A percentile compares a stretch with the other conserved stretches of the same genome.
These are phyloP conservation scores for Caligus rogercresseyi DNA, from an alignment of 1,140 invertebrate genomes.

Conservation along the genomic window DNA sequence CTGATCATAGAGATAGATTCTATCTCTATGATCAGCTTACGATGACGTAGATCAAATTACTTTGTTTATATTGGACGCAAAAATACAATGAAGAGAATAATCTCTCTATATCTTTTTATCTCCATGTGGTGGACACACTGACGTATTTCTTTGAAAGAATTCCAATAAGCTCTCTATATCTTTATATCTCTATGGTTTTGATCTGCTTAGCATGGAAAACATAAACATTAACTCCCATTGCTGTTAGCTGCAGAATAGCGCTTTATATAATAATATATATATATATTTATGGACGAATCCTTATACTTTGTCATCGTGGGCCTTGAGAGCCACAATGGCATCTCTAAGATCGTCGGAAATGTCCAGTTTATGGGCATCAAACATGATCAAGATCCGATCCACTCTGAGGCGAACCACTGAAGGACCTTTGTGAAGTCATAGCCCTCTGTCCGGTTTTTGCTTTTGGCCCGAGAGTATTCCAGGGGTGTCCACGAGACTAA, in stretches of 20 bases:
- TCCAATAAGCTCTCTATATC: too few species aligned
- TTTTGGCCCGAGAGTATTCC: constrained; percentile 42
- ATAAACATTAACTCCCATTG: too few species aligned
- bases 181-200: too few species aligned
- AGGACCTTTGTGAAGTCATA: constrained; percentile 50
- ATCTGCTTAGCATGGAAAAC: neutral
- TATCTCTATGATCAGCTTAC: too few species aligned
- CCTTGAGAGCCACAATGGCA: constrained; percentile 42
- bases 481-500: constrained; percentile 43
- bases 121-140: too few species aligned
- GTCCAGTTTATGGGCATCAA: constrained; percentile 56
- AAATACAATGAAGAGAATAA: too few species aligned
- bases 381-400: constrained; percentile 49
- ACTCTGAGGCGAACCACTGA: constrained; percentile 57
- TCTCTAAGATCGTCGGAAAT: constrained; percentile 52
- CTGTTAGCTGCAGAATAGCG: too few species aligned
- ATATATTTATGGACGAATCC: constrained; percentile 23
- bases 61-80: too few species aligned
- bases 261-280: neutral
- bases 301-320: constrained; percentile 47
- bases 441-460: constrained; percentile 39
- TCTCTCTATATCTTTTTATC: too few species aligned
- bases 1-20: too few species aligned
- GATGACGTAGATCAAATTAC: too few species aligned
- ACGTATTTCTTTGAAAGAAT: too few species aligned